Percentiles rank a stretch among this genome's conserved stretches.
These are phyloP conservation scores for Paramisgurnus dabryanus DNA, from an alignment of 2,113 vertebrate species.

Conservation along the genomic window DNA sequence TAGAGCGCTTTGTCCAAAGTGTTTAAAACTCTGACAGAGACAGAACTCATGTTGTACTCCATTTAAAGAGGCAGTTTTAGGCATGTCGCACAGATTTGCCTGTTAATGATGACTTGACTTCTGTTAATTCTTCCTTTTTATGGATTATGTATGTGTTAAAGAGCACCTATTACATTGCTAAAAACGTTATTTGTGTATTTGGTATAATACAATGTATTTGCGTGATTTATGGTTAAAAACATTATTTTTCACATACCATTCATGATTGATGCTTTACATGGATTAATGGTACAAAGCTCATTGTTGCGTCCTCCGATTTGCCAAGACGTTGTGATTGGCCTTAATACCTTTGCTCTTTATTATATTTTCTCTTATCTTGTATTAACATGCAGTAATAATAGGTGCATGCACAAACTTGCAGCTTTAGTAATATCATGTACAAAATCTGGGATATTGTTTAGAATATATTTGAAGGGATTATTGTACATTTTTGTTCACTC, in stretches of 20 bases:
- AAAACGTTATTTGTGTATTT: too few species aligned
- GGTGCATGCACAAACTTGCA: not conserved
- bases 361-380: too few species aligned
- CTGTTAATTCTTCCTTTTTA: not conserved
- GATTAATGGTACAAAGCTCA: too few species aligned
- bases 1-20: not conserved
- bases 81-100: not conserved
- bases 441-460: not conserved
- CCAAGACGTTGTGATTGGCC: too few species aligned
- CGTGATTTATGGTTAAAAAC: too few species aligned
- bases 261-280: too few species aligned
- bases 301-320: not conserved
- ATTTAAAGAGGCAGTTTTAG: not conserved
- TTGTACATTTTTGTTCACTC: not conserved
- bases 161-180: too few species aligned
- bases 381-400: too few species aligned
- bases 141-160: too few species aligned
- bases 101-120: not conserved
- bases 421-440: constrained; percentile 6
- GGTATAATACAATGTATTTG: too few species aligned
- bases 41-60: not conserved
- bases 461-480: constrained; percentile 40
- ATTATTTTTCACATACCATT: too few species aligned
- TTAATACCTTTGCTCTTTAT: too few species aligned
- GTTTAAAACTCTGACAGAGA: not conserved